Conservation (phyloP, 2,888 invertebrate genomes). For the Polyommatus icarus region DNA sequence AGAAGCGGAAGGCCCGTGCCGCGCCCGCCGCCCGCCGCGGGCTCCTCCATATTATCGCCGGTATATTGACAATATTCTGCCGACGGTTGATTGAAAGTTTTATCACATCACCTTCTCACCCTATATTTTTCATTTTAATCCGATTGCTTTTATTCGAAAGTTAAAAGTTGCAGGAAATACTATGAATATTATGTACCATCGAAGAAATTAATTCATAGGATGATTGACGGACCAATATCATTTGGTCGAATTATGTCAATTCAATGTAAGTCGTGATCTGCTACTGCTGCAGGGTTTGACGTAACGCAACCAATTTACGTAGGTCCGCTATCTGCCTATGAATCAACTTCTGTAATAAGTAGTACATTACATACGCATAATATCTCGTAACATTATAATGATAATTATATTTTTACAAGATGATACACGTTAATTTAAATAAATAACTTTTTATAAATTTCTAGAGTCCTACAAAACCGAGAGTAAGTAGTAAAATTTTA, state of each 20-base stretch:
- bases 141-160: background rate
- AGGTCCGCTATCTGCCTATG: too few species aligned
- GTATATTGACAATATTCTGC: slow-evolving; percentile 78
- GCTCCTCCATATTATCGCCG: slow-evolving; percentile 74
- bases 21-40: slow-evolving; percentile 71
- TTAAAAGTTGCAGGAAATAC: background rate
- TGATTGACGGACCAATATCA: too few species aligned
- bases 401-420: background rate
- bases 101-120: slow-evolving; percentile 68
- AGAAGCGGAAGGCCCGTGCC: slow-evolving; percentile 71
- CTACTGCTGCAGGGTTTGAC: too few species aligned
- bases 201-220: too few species aligned
- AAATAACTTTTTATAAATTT: slow-evolving; percentile 24
- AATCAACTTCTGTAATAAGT: too few species aligned
- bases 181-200: background rate
- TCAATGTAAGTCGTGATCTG: too few species aligned
- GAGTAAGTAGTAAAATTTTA: slow-evolving; percentile 49
- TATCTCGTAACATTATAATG: background rate
- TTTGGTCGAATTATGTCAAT: too few species aligned
- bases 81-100: slow-evolving; percentile 76
- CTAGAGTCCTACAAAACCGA: slow-evolving; percentile 47
- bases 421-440: background rate
- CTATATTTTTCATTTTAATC: slow-evolving; percentile 10
- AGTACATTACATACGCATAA: too few species aligned
- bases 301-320: too few species aligned